Percentiles rank a stretch among this genome's conserved stretches.
Conservation (phyloP, 2,113 vertebrate genomes). For the Pleuronectes platessa region DNA sequence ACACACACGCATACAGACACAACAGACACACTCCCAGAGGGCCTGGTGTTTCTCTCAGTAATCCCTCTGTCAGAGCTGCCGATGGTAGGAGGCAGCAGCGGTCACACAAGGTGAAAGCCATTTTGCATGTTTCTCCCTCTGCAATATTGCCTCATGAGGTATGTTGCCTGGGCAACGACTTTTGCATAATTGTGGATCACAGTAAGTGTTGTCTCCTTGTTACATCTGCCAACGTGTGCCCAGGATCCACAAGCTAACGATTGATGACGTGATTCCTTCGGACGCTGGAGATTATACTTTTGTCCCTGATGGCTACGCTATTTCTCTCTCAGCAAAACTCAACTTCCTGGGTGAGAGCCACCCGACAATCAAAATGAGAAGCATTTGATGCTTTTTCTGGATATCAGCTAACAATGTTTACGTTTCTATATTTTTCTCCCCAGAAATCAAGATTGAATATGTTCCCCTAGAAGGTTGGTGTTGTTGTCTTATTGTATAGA, state of each 20-base stretch:
- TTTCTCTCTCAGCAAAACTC: conserved; percentile 91
- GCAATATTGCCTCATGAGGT: conserved; percentile 29
- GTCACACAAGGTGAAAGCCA: conserved; percentile 68
- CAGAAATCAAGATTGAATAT: conserved; percentile 94
- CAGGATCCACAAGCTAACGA: conserved; percentile 89
- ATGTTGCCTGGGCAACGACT: conserved; percentile 69
- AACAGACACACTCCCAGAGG: conserved; percentile 20
- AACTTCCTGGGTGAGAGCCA: conserved; percentile 88
- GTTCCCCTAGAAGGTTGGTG: conserved; percentile 89
- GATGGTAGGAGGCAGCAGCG: conserved; percentile 43
- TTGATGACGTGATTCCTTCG: conserved; percentile 85
- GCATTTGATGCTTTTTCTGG: not conserved
- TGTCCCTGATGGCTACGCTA: conserved; percentile 88
- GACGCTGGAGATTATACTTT: conserved; percentile 93
- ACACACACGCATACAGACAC: conserved; percentile 6
- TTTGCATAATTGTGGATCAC: conserved; percentile 59
- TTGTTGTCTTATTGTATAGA: not conserved
- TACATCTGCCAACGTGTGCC: conserved; percentile 56
- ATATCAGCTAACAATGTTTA: not conserved
- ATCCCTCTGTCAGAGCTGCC: conserved; percentile 57
- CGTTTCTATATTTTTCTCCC: conserved; percentile 12
- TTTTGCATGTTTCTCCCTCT: conserved; percentile 51
- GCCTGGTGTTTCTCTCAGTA: conserved; percentile 49
- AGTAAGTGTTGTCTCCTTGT: conserved; percentile 51
- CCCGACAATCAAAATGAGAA: not conserved